Percentiles rank a stretch among this genome's conserved stretches.
These are phyloP conservation scores for Euwallacea fornicatus DNA, from an alignment of 1,140 invertebrate genomes.

Conservation along the genomic window DNA sequence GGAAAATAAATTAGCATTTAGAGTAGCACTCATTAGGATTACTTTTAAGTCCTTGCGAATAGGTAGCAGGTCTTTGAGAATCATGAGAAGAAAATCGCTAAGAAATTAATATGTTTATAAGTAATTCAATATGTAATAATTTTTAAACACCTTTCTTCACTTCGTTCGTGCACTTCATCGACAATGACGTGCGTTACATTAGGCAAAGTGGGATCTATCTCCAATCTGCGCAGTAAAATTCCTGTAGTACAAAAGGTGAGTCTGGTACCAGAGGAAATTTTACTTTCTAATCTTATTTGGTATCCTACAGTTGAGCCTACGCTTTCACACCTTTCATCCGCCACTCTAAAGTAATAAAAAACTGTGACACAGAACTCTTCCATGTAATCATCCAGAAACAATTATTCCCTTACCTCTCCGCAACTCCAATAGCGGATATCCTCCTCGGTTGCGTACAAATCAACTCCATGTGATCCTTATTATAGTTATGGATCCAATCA, in stretches of 20 bases:
- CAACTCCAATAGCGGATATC: constrained; percentile 89
- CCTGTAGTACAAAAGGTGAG: constrained; percentile 90
- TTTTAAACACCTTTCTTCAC: constrained; percentile 68
- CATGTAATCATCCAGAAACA: background rate
- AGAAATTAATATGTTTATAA: constrained; percentile 20
- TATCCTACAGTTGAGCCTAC: constrained; percentile 84
- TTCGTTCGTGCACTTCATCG: constrained; percentile 92
- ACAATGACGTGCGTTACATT: constrained; percentile 78
- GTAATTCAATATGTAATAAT: constrained; percentile 39
- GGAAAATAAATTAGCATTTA: constrained; percentile 79
- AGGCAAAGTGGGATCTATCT: constrained; percentile 70
- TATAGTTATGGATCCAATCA: constrained; percentile 63
- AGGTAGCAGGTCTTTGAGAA: constrained; percentile 72
- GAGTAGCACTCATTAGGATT: constrained; percentile 85
- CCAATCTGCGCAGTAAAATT: constrained; percentile 79
- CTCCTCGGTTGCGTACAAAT: constrained; percentile 91
- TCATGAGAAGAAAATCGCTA: constrained; percentile 80
- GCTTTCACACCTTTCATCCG: constrained; percentile 80
- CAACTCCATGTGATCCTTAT: constrained; percentile 69
- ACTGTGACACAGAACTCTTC: background rate
- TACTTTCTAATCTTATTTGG: constrained; percentile 78
- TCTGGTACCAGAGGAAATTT: constrained; percentile 75
- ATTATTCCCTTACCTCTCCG: constrained; percentile 59
- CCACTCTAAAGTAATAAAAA: constrained; percentile 61
- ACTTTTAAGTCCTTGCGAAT: constrained; percentile 75